These are phyloP conservation scores for Hemistola chrysoprasaria DNA, from an alignment of 2,888 invertebrate species.

Conservation along the genomic window DNA sequence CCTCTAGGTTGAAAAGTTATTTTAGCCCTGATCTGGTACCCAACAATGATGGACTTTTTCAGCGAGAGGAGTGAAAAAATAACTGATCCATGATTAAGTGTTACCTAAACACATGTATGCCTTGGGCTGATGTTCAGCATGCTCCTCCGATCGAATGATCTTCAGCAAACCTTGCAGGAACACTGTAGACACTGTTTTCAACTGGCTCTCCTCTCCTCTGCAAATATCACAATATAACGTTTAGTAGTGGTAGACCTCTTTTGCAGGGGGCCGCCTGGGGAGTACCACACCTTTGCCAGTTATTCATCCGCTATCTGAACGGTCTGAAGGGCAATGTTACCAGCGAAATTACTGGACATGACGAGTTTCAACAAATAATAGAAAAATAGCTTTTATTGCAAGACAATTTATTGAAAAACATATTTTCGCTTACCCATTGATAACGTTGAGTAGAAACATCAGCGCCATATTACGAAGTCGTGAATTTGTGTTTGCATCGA, in stretches of 20 bases:
- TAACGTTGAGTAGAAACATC: slow-evolving; percentile 90
- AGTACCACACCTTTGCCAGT: too few relatives aligned
- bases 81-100: slow-evolving; percentile 1
- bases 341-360: too few relatives aligned
- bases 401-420: too few relatives aligned
- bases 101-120: slow-evolving; percentile 89
- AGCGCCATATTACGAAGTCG: slow-evolving; percentile 91
- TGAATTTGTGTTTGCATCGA: slow-evolving; percentile 91
- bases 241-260: too few relatives aligned
- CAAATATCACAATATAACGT: slow-evolving; percentile 17
- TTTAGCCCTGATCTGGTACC: too few relatives aligned
- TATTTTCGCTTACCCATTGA: slow-evolving; percentile 85
- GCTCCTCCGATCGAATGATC: slow-evolving; percentile 84
- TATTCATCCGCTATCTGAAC: too few relatives aligned
- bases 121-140: slow-evolving; percentile 84
- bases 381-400: too few relatives aligned
- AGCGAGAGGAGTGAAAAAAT: neutral
- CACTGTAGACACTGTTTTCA: slow-evolving; percentile 87
- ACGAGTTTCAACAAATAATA: too few relatives aligned
- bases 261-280: too few relatives aligned
- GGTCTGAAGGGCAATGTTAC: too few relatives aligned
- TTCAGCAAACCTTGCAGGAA: slow-evolving; percentile 88
- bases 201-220: slow-evolving; percentile 83
- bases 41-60: too few relatives aligned
- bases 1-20: too few relatives aligned